Evolutionary conservation across 2,888 invertebrate species (phyloP).

Genomic region (Sepiola atlantica): DNA sequence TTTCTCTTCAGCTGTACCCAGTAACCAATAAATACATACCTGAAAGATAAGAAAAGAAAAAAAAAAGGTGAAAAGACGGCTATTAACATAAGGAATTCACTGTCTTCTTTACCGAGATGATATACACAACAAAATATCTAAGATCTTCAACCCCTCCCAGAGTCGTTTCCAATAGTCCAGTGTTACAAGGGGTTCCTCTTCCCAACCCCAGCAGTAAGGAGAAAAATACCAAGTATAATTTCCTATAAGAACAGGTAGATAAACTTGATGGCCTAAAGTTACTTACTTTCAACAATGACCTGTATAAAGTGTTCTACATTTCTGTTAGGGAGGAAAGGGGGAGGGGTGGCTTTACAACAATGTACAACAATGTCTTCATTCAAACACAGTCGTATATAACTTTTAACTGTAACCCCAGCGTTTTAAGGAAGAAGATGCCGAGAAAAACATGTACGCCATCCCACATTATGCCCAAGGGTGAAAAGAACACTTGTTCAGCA

Average conservation of each 20-base stretch:
- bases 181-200: neutral
- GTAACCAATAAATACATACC: too few species aligned
- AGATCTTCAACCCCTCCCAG: neutral
- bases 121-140: neutral
- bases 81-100: too few species aligned
- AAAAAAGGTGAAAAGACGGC: too few species aligned
- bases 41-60: too few species aligned
- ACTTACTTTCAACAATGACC: neutral
- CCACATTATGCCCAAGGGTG: too few species aligned
- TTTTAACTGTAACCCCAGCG: too few species aligned
- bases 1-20: too few species aligned
- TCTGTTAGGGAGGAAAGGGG: neutral
- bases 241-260: neutral
- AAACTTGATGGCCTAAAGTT: neutral
- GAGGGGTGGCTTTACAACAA: neutral
- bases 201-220: neutral
- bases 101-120: too few species aligned
- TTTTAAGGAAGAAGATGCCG: neutral
- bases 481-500: too few species aligned
- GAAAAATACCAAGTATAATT: neutral
- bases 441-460: too few species aligned
- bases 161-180: neutral
- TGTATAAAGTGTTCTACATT: neutral
- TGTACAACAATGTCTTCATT: neutral
- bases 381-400: neutral